phyloP scores from a whole-genome alignment of 2,113 vertebrate genomes.

The Nothobranchius kuhntae region DNA sequence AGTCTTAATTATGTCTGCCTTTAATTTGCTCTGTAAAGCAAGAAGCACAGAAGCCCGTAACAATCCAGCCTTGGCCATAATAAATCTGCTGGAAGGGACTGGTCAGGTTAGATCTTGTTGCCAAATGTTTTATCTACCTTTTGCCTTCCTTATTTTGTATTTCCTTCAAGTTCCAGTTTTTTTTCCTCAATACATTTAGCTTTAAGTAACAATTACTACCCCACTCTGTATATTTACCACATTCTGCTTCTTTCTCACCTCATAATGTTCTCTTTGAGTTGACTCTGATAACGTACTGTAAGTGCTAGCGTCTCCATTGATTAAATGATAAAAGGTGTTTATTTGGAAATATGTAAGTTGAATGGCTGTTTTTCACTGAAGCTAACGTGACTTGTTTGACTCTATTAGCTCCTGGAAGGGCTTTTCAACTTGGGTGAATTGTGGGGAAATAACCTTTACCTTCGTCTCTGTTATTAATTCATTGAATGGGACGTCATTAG shows the following conservation, averaged over 20 bases:
- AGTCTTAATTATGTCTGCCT: slow-evolving; percentile 76
- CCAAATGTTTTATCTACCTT: slow-evolving; percentile 31
- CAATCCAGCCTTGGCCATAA: slow-evolving; percentile 53
- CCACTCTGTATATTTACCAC: neutral
- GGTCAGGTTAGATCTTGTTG: slow-evolving; percentile 36
- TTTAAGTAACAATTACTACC: neutral
- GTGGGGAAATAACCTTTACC: slow-evolving; percentile 29
- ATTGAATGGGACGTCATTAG: slow-evolving; percentile 41
- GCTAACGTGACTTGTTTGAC: slow-evolving; percentile 9
- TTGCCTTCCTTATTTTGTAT: slow-evolving; percentile 13
- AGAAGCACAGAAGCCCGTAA: slow-evolving; percentile 66
- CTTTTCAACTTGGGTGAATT: slow-evolving; percentile 3
- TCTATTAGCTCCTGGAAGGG: slow-evolving; percentile 1
- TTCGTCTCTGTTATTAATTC: slow-evolving; percentile 12
- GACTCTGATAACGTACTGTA: neutral
- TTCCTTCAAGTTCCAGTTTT: neutral
- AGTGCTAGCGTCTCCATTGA: slow-evolving; percentile 16
- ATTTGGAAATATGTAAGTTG: slow-evolving; percentile 14
- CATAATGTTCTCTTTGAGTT: slow-evolving; percentile 19
- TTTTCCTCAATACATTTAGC: slow-evolving; percentile 4
- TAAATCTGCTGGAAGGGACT: slow-evolving; percentile 60
- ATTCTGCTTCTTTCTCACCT: neutral
- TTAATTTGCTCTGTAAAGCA: slow-evolving; percentile 79
- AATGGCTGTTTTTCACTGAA: slow-evolving; percentile 24
- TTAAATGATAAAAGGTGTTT: slow-evolving; percentile 32